Evolutionary conservation across 2,888 invertebrate genomes (phyloP).

Genomic region (Neoaliturus tenellus): DNA sequence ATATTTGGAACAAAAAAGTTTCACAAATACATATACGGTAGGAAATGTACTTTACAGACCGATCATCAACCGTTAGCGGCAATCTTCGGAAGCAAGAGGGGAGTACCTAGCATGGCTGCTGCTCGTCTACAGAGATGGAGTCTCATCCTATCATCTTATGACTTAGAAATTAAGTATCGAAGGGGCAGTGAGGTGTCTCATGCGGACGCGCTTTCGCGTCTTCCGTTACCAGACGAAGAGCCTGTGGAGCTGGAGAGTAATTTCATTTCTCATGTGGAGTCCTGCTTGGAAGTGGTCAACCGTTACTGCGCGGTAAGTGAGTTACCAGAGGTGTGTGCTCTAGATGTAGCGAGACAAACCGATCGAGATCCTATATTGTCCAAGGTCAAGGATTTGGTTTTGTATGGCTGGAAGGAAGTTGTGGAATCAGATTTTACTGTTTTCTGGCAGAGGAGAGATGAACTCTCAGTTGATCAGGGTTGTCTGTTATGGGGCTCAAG

Average conservation of each 20-base stretch:
- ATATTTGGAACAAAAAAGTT: constrained; percentile 8
- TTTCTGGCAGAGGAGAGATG: background rate
- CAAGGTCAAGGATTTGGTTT: constrained; percentile 14
- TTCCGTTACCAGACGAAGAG: background rate
- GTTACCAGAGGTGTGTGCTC: too few relatives aligned
- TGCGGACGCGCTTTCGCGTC: constrained; percentile 40
- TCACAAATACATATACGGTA: constrained; percentile 56
- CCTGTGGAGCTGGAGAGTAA: background rate
- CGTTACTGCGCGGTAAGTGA: too few relatives aligned
- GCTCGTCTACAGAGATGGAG: constrained; percentile 51
- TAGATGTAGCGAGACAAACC: background rate
- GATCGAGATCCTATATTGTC: constrained; percentile 16
- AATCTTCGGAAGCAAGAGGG: constrained; percentile 35
- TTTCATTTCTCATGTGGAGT: background rate
- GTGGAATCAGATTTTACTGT: background rate
- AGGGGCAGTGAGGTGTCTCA: constrained; percentile 30
- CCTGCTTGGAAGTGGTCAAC: background rate
- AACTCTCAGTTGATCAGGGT: constrained; percentile 26
- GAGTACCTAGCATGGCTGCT: constrained; percentile 32
- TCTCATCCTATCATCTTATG: constrained; percentile 42
- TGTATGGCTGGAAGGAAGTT: constrained; percentile 15
- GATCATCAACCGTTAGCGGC: background rate
- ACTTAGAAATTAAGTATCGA: constrained; percentile 22
- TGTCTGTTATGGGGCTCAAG: constrained; percentile 36
- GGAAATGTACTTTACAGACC: background rate